Conservation (phyloP, 2,888 invertebrate genomes). For the Drosophila pegasa region DNA sequence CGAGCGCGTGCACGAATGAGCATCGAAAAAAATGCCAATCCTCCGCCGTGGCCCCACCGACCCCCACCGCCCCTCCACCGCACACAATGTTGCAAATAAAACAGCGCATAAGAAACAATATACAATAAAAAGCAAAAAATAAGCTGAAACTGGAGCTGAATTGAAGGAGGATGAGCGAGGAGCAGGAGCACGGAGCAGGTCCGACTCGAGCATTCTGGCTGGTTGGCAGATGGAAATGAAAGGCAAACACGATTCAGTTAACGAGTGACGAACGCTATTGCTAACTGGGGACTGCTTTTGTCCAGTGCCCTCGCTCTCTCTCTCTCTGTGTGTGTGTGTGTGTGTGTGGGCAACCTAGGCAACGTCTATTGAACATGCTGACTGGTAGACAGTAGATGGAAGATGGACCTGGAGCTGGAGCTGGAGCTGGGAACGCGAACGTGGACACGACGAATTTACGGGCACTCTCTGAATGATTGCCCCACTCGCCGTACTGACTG, state of each 20-base stretch:
- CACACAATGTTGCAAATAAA: slow-evolving; percentile 76
- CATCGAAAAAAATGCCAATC: slow-evolving; percentile 67
- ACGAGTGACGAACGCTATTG: slow-evolving; percentile 78
- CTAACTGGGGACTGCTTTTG: slow-evolving; percentile 74
- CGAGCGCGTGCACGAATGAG: slow-evolving; percentile 70
- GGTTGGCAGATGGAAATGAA: slow-evolving; percentile 76
- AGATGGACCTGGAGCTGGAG: slow-evolving; percentile 25
- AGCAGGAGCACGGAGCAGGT: no score
- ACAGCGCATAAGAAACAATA: slow-evolving; percentile 77
- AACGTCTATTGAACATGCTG: slow-evolving; percentile 66
- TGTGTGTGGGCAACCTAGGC: slow-evolving; percentile 43
- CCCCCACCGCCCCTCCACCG: slow-evolving; percentile 7
- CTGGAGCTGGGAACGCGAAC: slow-evolving; percentile 35
- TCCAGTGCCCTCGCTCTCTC: slow-evolving; percentile 8
- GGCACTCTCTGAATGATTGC: slow-evolving; percentile 72
- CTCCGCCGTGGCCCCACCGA: slow-evolving; percentile 8
- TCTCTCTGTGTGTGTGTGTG: slow-evolving; percentile 1
- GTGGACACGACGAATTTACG: slow-evolving; percentile 33
- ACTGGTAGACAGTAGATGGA: slow-evolving; percentile 23
- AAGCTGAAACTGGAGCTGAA: slow-evolving; percentile 25
- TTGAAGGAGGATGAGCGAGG: slow-evolving; percentile 24
- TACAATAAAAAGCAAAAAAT: slow-evolving; percentile 64
- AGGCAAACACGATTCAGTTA: slow-evolving; percentile 80
- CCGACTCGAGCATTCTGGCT: slow-evolving; percentile 35
- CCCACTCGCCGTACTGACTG: slow-evolving; percentile 70